phyloP scores from a whole-genome alignment of 2,797 vertebrate genomes.

The Pelobates cultripes region DNA sequence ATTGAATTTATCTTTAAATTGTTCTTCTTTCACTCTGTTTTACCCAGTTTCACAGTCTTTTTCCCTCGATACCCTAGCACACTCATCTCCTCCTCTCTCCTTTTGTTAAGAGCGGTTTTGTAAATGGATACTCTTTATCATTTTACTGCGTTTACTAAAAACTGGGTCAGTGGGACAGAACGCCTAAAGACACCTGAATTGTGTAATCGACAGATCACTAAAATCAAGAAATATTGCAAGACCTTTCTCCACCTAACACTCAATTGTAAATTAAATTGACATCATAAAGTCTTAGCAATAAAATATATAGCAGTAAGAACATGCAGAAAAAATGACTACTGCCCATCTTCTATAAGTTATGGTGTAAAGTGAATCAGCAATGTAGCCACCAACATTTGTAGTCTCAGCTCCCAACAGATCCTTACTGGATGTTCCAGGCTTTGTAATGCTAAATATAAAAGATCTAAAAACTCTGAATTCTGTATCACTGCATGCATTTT shows the following conservation, averaged over 20 bases:
- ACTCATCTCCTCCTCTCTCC: neutral
- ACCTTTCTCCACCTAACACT: neutral
- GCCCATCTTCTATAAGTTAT: neutral
- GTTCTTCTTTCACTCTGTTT: no score
- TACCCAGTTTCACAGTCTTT: neutral
- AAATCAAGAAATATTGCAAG: neutral
- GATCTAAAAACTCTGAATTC: no score
- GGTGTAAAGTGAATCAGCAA: neutral
- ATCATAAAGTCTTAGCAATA: neutral
- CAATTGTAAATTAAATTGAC: neutral
- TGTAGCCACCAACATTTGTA: neutral
- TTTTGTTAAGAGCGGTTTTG: slow-evolving; percentile 14
- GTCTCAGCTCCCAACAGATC: no score
- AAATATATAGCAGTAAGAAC: neutral
- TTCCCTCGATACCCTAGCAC: neutral
- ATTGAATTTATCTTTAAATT: no score
- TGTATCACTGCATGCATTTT: no score
- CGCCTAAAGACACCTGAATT: neutral
- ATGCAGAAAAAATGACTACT: neutral
- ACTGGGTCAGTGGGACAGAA: slow-evolving; percentile 17
- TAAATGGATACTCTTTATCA: slow-evolving; percentile 1
- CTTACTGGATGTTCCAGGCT: no score
- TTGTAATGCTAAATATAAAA: no score
- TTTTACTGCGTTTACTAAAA: slow-evolving; percentile 7
- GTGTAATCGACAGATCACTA: neutral